A percentile compares a stretch with the other conserved stretches of the same genome.
Evolutionary conservation across 2,888 invertebrate genomes (phyloP).

Genomic region (Quadriops clusia): DNA sequence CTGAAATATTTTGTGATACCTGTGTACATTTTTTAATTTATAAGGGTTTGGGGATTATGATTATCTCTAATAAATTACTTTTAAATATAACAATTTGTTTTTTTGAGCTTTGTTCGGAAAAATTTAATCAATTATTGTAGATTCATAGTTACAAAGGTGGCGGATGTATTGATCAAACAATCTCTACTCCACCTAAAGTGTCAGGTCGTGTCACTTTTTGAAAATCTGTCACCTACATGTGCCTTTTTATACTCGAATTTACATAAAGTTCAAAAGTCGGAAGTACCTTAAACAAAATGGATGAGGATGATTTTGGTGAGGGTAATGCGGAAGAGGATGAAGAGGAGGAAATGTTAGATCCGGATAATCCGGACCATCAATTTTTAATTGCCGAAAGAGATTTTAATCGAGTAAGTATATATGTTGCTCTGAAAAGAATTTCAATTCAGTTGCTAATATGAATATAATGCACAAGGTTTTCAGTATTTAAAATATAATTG

Average conservation of each 20-base stretch:
- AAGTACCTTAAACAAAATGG: constrained; percentile 27
- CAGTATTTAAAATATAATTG: too few species aligned
- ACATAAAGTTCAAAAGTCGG: too few species aligned
- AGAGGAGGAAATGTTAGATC: constrained; percentile 27
- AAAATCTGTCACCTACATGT: too few species aligned
- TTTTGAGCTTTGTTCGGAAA: constrained; percentile 1
- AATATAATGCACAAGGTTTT: too few species aligned
- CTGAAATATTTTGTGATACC: constrained; percentile 39
- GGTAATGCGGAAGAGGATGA: constrained; percentile 24
- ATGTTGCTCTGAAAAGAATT: too few species aligned
- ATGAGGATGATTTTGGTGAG: constrained; percentile 28
- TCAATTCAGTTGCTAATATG: too few species aligned
- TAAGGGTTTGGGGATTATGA: constrained; percentile 30
- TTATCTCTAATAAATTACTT: constrained; percentile 33
- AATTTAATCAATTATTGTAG: neutral
- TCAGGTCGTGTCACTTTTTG: too few species aligned
- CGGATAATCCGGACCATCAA: constrained; percentile 31
- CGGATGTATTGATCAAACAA: too few species aligned
- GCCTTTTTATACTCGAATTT: too few species aligned
- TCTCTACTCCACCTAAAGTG: too few species aligned
- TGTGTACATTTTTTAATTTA: constrained; percentile 18
- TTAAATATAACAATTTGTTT: constrained; percentile 17
- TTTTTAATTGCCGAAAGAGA: constrained; percentile 31
- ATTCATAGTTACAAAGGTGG: constrained; percentile 6
- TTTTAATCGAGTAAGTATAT: constrained; percentile 29